These are phyloP conservation scores for Phoenicopterus ruber DNA, from an alignment of 2,113 vertebrate genomes.

Conservation along the genomic window DNA sequence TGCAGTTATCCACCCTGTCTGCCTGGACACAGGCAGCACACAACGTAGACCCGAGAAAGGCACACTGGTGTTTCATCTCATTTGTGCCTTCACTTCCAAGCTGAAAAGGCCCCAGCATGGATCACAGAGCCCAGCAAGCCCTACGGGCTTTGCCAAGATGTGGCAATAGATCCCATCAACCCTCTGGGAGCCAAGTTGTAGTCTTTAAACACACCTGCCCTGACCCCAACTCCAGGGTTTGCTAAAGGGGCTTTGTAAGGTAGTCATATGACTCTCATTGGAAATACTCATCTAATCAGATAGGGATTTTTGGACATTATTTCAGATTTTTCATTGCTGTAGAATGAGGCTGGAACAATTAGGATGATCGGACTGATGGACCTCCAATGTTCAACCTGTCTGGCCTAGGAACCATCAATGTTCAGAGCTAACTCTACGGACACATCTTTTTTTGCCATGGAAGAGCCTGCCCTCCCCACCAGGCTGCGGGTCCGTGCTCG, in stretches of 20 bases:
- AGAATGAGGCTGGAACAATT: background rate
- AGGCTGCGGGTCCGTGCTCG: background rate
- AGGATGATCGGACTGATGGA: background rate
- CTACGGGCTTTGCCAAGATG: background rate
- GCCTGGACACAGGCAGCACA: background rate
- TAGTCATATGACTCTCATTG: background rate
- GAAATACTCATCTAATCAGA: background rate
- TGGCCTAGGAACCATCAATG: background rate
- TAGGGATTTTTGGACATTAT: background rate
- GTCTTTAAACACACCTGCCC: background rate
- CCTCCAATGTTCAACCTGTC: background rate
- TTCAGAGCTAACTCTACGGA: background rate
- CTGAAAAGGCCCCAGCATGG: background rate
- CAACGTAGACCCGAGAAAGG: background rate
- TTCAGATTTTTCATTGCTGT: background rate
- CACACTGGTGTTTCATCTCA: background rate
- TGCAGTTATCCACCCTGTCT: background rate
- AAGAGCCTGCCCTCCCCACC: background rate
- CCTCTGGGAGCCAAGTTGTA: background rate
- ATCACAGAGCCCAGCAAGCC: background rate
- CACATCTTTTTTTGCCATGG: background rate
- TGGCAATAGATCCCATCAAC: background rate
- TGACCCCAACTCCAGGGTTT: background rate
- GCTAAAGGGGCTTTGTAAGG: background rate
- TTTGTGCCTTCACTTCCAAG: background rate